Conservation (phyloP, 1,140 invertebrate genomes). For the Homalodisca vitripennis region DNA sequence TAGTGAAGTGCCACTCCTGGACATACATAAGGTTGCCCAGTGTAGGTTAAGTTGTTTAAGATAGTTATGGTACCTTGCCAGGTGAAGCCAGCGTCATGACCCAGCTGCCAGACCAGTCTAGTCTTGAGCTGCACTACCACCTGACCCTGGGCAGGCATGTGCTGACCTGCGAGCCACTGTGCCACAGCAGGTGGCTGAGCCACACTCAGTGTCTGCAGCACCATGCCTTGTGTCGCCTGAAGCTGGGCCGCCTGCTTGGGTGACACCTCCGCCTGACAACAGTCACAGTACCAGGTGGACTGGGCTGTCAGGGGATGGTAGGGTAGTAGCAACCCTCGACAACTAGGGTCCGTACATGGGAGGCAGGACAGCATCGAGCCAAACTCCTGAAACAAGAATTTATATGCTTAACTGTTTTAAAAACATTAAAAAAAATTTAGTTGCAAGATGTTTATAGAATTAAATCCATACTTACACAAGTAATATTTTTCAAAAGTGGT, state of each 20-base stretch:
- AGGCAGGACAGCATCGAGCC: slow-evolving; percentile 45
- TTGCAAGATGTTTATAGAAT: no score
- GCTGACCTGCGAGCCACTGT: slow-evolving; percentile 43
- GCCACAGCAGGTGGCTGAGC: slow-evolving; percentile 21
- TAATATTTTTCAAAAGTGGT: no score
- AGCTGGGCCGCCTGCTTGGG: slow-evolving; percentile 6
- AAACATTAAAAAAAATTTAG: no score
- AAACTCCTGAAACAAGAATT: slow-evolving; percentile 43
- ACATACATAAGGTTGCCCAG: no score
- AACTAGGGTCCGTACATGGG: slow-evolving; percentile 42
- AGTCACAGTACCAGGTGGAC: slow-evolving; percentile 42
- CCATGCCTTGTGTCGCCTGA: slow-evolving; percentile 16
- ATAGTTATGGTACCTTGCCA: slow-evolving; percentile 37
- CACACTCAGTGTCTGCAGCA: not conserved
- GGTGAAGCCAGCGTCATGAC: not conserved
- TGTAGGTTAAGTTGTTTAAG: no score
- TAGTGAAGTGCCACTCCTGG: no score
- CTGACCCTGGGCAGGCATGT: slow-evolving; percentile 40
- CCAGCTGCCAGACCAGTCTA: slow-evolving; percentile 10
- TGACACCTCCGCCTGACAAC: slow-evolving; percentile 35
- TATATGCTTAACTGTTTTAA: no score
- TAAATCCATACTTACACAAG: no score
- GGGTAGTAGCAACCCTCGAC: slow-evolving; percentile 42
- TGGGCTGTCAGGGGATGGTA: slow-evolving; percentile 37
- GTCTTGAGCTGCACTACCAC: slow-evolving; percentile 40